A percentile compares a stretch with the other conserved stretches of the same genome.
These are phyloP conservation scores for Clepsis dumicolana DNA, from an alignment of 2,888 invertebrate species.

Conservation along the genomic window DNA sequence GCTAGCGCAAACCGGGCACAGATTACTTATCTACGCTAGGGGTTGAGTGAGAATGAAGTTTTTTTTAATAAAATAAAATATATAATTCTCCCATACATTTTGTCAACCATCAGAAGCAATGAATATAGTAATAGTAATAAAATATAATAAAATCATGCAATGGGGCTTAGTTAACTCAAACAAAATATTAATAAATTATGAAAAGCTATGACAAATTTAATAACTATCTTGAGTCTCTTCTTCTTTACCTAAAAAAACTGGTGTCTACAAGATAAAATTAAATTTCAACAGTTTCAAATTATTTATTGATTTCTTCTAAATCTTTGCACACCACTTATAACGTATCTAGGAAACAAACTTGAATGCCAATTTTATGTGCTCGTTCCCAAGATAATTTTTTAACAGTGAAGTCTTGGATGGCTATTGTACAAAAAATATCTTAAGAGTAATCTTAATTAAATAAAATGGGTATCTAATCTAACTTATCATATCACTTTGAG, in stretches of 20 bases:
- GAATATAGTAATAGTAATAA: too few species aligned
- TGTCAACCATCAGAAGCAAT: too few species aligned
- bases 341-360: neutral
- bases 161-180: too few species aligned
- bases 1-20: too few species aligned
- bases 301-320: neutral
- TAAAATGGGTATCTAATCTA: neutral
- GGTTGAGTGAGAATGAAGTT: too few species aligned
- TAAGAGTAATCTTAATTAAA: conserved; percentile 3
- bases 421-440: conserved; percentile 20
- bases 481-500: conserved; percentile 46
- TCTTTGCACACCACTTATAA: conserved; percentile 20
- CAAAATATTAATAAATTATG: too few species aligned
- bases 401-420: neutral
- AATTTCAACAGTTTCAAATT: neutral
- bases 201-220: too few species aligned
- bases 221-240: too few species aligned
- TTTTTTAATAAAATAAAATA: too few species aligned
- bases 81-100: too few species aligned
- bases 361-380: neutral
- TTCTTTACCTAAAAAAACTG: neutral
- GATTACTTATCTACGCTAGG: too few species aligned
- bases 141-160: too few species aligned
- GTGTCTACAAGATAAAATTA: neutral
- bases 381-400: neutral